These are phyloP conservation scores for Petrosia ficiformis DNA, from an alignment of 37 sponge, comb jelly and placozoan species.

Conservation along the genomic window DNA sequence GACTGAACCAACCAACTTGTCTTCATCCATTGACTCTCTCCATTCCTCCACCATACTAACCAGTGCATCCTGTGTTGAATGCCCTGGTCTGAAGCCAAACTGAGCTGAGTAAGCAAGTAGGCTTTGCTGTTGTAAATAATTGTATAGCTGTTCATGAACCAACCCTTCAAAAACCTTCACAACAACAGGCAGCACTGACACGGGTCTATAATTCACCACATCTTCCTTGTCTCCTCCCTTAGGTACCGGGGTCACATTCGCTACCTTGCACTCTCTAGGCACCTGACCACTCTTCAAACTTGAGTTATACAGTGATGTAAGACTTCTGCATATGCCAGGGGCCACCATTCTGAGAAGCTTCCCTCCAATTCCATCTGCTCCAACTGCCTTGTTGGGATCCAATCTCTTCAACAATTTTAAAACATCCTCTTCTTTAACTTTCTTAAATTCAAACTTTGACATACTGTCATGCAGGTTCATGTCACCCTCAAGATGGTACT, in stretches of 20 bases:
- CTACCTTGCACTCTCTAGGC: no score
- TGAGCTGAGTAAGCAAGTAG: constrained; percentile 4
- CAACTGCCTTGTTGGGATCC: no score
- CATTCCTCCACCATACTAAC: constrained; percentile 9
- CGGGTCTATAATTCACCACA: constrained; percentile 18
- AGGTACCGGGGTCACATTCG: no score
- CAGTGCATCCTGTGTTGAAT: constrained; percentile 25
- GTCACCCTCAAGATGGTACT: not conserved
- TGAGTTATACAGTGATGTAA: no score
- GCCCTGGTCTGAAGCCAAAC: constrained; percentile 22
- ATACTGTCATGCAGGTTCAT: no score
- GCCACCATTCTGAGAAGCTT: no score
- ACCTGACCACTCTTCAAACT: no score
- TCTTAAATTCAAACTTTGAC: no score
- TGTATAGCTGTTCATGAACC: constrained; percentile 15
- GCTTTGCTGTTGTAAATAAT: constrained; percentile 4
- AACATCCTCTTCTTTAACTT: no score
- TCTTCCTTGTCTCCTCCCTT: constrained; percentile 12
- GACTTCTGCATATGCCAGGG: no score
- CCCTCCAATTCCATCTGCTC: no score
- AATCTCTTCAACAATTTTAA: no score
- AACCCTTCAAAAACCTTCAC: not conserved
- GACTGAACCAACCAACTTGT: not conserved
- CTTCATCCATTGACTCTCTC: constrained; percentile 4
- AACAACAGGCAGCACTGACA: not conserved